phyloP scores from a whole-genome alignment of 2,888 invertebrate genomes.

The Selenia dentaria region DNA sequence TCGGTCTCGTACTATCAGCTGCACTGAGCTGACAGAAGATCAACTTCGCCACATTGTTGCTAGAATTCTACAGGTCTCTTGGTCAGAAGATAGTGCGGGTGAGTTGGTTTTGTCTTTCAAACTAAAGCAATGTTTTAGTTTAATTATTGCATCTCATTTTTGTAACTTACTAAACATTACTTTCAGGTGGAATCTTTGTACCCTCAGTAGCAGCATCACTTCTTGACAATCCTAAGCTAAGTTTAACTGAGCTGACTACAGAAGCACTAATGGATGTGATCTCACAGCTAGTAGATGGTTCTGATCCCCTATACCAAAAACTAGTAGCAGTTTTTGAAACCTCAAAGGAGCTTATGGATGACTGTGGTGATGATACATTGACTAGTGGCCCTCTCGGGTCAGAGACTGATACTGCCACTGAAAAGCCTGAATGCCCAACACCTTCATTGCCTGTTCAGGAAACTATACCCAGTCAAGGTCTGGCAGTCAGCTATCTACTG shows the following conservation, averaged over 20 bases:
- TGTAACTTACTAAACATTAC: slow-evolving; percentile 25
- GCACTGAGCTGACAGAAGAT: slow-evolving; percentile 86
- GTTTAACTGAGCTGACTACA: slow-evolving; percentile 84
- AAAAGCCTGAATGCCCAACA: slow-evolving; percentile 71
- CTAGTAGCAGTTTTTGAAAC: slow-evolving; percentile 68
- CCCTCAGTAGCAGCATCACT: slow-evolving; percentile 82
- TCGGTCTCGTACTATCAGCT: slow-evolving; percentile 74
- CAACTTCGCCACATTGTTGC: slow-evolving; percentile 87
- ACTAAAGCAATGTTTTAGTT: no score
- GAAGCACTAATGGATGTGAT: slow-evolving; percentile 88
- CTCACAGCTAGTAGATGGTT: slow-evolving; percentile 82
- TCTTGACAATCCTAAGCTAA: slow-evolving; percentile 78
- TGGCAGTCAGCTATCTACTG: slow-evolving; percentile 75
- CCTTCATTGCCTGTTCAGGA: slow-evolving; percentile 73
- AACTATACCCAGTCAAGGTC: slow-evolving; percentile 67
- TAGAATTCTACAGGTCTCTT: slow-evolving; percentile 89
- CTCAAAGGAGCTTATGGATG: slow-evolving; percentile 74
- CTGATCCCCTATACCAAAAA: slow-evolving; percentile 84
- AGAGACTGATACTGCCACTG: slow-evolving; percentile 54
- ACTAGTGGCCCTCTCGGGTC: slow-evolving; percentile 60
- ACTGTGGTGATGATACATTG: slow-evolving; percentile 66
- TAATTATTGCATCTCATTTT: no score
- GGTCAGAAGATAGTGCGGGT: slow-evolving; percentile 86
- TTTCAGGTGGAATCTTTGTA: slow-evolving; percentile 82
- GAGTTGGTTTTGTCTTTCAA: no score